A percentile compares a stretch with the other conserved stretches of the same genome.
phyloP scores from a whole-genome alignment of 1,140 invertebrate species.

The Aphidius ervi region DNA sequence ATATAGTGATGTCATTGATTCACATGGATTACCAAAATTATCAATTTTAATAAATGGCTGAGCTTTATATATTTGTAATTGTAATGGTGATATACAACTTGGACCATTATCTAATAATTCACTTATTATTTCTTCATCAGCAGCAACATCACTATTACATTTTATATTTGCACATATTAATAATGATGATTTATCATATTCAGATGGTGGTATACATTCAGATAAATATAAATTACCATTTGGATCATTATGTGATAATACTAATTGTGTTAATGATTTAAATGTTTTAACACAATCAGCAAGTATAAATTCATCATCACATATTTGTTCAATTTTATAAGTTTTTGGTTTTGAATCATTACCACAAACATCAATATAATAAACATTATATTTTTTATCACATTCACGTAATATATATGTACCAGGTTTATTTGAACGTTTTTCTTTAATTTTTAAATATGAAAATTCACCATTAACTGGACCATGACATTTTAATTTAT shows the following conservation, averaged over 20 bases:
- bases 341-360: conserved; percentile 70
- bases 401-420: conserved; percentile 79
- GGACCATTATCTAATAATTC: conserved; percentile 42
- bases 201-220: conserved; percentile 77
- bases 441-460: conserved; percentile 75
- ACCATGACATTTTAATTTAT: conserved; percentile 77
- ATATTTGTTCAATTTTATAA: conserved; percentile 60
- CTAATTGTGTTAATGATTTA: conserved; percentile 60
- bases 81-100: conserved; percentile 39
- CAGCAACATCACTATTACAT: conserved; percentile 39
- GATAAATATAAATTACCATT: conserved; percentile 58
- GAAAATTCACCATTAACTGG: conserved; percentile 82
- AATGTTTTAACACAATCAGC: conserved; percentile 54
- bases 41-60: conserved; percentile 39
- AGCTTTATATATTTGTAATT: conserved; percentile 46
- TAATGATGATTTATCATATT: conserved; percentile 76
- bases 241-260: conserved; percentile 59
- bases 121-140: conserved; percentile 42
- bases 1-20: conserved; percentile 38
- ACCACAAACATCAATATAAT: conserved; percentile 75
- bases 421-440: conserved; percentile 67
- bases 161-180: conserved; percentile 61
- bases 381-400: conserved; percentile 70
- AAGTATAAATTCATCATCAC: conserved; percentile 51
- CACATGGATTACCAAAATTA: conserved; percentile 25